Evolutionary conservation across 2,888 invertebrate species (phyloP), one percentile per base, ranked within the genome.

Genomic region (Steinernema carpocapsae): DNA sequence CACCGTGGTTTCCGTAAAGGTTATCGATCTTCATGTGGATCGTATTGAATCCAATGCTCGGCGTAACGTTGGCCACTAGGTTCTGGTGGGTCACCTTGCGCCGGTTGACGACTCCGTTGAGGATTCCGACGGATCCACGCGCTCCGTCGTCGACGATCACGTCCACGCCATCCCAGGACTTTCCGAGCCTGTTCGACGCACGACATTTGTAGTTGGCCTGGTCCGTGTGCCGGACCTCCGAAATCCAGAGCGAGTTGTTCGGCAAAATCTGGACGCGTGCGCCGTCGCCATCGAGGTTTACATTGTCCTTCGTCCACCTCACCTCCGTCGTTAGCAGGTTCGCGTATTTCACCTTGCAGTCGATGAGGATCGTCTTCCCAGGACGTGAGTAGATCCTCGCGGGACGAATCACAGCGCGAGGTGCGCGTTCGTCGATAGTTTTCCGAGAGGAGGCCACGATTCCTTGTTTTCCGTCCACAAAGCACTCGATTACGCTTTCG

Each of bases 401-500:
- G 4, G 78, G 81, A 22, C 70, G 71, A 37, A 82, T 79, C 17
- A 72, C 71, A 19, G 80, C 82, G n/a, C 64, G 45, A 3, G 81
- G 81, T 14, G 71, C 75, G 22, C 26, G 48, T 17, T 80, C 80
- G 29, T 24, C 51, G 14, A 48, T 46, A 2, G 22, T 48, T 24
- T 48, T 75, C 71, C 26, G 74, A 14, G 42, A 56, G 32, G n/a
- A 56, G 52, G 12, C 19, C 42, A n/a, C 26, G 19, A n/a, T 71
- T 14, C 83, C 72, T 72, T 78, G 72, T 29, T 79, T 48, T 56
- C 80, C 81, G 64, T 80, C 73, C 24, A 84, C 79, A 74, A 79
- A 79, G 77, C 86, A 86, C 22, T 78, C 76, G 76, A 84, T 80
- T 42, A 80, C 56, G 7, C 78, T 75, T 17, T 84, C 48, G 24